Percentiles rank a stretch among this genome's conserved stretches.
Evolutionary conservation across 2,797 vertebrate genomes (phyloP).

Genomic region (Falco naumanni): DNA sequence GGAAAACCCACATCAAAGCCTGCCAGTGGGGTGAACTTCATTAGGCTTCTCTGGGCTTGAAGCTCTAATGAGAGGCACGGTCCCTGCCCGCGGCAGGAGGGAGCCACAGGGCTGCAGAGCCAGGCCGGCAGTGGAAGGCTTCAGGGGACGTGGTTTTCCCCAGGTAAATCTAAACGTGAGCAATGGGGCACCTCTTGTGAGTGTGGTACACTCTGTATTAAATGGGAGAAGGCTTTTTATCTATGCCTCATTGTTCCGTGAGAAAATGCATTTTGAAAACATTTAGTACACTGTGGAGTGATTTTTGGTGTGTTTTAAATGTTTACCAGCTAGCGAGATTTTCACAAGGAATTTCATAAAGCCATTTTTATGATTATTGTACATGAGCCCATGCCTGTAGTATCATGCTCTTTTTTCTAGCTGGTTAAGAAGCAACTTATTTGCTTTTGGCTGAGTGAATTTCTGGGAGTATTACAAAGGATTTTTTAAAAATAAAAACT

Average conservation of each 20-base stretch:
- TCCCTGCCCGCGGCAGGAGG: background rate
- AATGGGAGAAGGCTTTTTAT: background rate
- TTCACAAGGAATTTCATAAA: constrained; percentile 17
- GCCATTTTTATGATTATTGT: constrained; percentile 49
- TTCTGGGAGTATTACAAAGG: constrained; percentile 77
- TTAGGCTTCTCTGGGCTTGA: background rate
- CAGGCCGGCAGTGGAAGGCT: background rate
- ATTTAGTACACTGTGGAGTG: background rate
- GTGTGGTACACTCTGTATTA: fast-evolving
- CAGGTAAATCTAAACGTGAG: fast-evolving
- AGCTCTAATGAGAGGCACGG: background rate
- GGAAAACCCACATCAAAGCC: background rate
- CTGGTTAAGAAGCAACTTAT: constrained; percentile 67
- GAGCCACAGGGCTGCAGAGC: background rate
- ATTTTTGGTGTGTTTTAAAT: background rate
- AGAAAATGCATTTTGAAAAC: background rate
- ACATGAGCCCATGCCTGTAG: constrained; percentile 15
- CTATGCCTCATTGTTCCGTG: fast-evolving
- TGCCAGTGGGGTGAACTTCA: background rate
- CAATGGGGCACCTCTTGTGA: background rate
- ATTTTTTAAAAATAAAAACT: constrained; percentile 68
- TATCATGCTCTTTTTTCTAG: constrained; percentile 62
- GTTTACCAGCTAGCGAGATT: background rate
- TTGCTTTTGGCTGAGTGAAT: constrained; percentile 66
- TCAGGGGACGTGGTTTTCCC: background rate